Evolutionary conservation across 1,140 invertebrate genomes (phyloP).

Genomic region (Lepidurus arcticus): DNA sequence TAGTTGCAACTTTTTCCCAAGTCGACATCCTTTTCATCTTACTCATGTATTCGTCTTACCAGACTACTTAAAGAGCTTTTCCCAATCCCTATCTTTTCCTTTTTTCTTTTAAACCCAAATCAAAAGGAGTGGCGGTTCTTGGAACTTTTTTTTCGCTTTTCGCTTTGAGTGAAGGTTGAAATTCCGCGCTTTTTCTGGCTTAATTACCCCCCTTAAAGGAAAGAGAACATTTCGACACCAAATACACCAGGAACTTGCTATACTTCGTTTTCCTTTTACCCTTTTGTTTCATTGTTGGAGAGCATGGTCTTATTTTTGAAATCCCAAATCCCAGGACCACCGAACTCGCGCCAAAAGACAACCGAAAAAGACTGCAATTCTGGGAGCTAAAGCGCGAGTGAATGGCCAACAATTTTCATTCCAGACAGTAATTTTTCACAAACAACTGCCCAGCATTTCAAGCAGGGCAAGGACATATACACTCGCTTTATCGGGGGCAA

Average conservation of each 20-base stretch:
- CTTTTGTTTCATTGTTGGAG: not conserved
- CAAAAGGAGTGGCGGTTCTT: too few relatives aligned
- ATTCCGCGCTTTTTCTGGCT: not conserved
- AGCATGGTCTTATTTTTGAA: not conserved
- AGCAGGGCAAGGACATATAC: not conserved
- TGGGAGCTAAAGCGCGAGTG: not conserved
- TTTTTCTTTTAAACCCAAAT: too few relatives aligned
- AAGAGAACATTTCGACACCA: too few relatives aligned
- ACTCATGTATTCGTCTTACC: too few relatives aligned
- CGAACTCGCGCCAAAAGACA: not conserved
- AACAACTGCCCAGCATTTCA: not conserved
- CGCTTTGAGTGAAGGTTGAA: not conserved
- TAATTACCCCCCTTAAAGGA: too few relatives aligned
- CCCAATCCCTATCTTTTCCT: too few relatives aligned
- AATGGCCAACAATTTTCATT: constrained; percentile 15
- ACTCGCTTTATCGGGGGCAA: not conserved
- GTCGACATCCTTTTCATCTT: too few relatives aligned
- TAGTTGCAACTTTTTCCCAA: too few relatives aligned
- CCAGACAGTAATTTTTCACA: constrained; percentile 14
- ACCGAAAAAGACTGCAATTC: not conserved
- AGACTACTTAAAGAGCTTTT: too few relatives aligned
- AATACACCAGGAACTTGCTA: too few relatives aligned
- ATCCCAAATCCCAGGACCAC: not conserved
- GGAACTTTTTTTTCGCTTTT: not conserved
- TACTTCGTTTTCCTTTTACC: not conserved